Evolutionary conservation across 2,797 vertebrate genomes (phyloP).

Genomic region (Aselliscus stoliczkanus): DNA sequence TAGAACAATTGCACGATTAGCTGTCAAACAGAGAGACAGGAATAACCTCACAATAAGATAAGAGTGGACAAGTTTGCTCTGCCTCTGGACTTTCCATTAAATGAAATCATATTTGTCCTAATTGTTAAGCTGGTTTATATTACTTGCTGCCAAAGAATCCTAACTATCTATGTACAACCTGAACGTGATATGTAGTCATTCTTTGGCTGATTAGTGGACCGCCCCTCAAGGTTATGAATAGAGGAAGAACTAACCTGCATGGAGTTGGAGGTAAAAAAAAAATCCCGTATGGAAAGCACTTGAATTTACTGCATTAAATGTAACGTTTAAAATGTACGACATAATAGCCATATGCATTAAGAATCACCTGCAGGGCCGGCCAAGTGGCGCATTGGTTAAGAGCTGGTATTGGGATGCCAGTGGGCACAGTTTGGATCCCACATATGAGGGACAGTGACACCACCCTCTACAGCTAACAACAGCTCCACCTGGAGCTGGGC

Average conservation of each 20-base stretch:
- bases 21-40: background rate
- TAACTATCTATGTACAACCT: background rate
- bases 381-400: too few species aligned
- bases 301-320: background rate
- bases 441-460: too few species aligned
- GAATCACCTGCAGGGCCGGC: constrained; percentile 33
- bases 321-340: background rate
- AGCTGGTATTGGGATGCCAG: too few species aligned
- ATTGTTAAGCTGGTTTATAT: background rate
- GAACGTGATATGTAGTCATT: background rate
- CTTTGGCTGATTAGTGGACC: background rate
- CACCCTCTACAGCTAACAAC: too few species aligned
- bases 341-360: background rate
- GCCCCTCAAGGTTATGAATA: background rate
- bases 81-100: background rate
- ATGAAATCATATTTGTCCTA: background rate
- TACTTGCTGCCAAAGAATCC: background rate
- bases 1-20: background rate
- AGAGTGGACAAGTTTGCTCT: background rate
- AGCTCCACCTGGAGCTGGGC: too few species aligned
- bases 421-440: too few species aligned
- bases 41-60: background rate
- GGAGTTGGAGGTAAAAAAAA: background rate
- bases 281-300: background rate
- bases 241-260: background rate